phyloP scores from a whole-genome alignment of 1,140 invertebrate species.

The Halictus rubicundus region DNA sequence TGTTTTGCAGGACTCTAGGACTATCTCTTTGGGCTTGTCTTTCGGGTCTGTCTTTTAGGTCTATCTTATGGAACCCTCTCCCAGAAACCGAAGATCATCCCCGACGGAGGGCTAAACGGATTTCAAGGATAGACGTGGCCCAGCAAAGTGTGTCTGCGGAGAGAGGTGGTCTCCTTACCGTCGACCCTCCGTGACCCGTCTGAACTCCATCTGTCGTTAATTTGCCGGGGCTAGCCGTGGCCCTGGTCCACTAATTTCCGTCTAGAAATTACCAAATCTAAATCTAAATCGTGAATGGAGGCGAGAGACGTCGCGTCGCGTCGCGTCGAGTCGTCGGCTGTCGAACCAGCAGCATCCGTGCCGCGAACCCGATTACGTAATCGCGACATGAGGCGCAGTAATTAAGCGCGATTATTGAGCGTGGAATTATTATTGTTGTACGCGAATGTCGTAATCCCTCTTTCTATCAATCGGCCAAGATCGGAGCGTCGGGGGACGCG shows the following conservation, averaged over 20 bases:
- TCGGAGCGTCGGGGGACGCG: background rate
- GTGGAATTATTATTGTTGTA: conserved; percentile 68
- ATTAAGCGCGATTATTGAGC: conserved; percentile 56
- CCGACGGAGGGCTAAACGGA: background rate
- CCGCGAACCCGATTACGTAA: conserved; percentile 48
- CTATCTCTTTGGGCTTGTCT: no score
- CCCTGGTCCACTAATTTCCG: conserved; percentile 75
- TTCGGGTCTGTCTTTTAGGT: no score
- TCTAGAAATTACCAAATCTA: conserved; percentile 77
- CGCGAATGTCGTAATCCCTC: conserved; percentile 60
- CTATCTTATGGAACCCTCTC: no score
- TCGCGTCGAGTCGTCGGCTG: background rate
- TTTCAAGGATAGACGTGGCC: background rate
- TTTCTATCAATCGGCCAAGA: conserved; percentile 47
- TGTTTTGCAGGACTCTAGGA: no score
- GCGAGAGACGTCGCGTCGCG: no score
- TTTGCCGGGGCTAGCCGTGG: conserved; percentile 63
- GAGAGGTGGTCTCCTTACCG: conserved; percentile 40
- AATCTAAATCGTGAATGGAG: conserved; percentile 75
- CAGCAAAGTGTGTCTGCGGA: background rate
- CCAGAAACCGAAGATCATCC: background rate
- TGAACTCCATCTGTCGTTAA: conserved; percentile 64
- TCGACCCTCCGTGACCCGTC: conserved; percentile 26
- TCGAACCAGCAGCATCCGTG: background rate
- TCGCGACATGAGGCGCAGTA: conserved; percentile 53